Base-by-base conservation (phyloP, 2,113 vertebrate genomes). In the Dipodomys spectabilis region DNA sequence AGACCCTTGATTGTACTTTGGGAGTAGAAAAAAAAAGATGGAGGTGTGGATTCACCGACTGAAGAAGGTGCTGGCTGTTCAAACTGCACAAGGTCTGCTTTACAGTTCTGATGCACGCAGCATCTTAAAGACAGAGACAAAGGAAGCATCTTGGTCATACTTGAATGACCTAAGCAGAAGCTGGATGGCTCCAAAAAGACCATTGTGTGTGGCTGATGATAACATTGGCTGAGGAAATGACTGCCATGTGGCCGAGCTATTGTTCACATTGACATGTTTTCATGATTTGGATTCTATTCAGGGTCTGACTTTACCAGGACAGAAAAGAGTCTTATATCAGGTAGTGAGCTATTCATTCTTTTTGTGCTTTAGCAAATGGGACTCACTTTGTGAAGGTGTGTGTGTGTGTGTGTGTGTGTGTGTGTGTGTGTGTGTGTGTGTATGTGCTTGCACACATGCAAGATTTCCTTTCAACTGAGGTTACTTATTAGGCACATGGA, bases 271-370 rank as follows among this genome's bases (percentile, higher is more conserved):
- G 68, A 11, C 68, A 39, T 28, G 22, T 80, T 77, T 82, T 53
- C 15, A 0, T 60, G 28, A 18, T 75, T 88, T 87, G 65, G 18
- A 91, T 65, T 92, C 79, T 94, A 67, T 87, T 87, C 60, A 79
- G 49, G 95, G 67, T 62, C 82, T 88, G 84, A 39, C n/a, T 95
- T 94, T 91, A 82, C 57, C 75, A 85, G 85, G 35, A 85, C 78
- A 82, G 20, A 69, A 78, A 85, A 22, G 28, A 20, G 22, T 57
- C 49, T 57, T 64, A 82, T 4, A 32, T 16, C 4, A 32, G 23
- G n/a, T 73, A 65, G 53, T 32, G 94, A 87, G 20, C 39, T 80
- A 68, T 11, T 92, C 44, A 11, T 83, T 88, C 10, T 81, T 32
- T 87, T 25, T 73, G 28, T 90, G n/a, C 67, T 79, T 72, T 20